A percentile compares a stretch with the other conserved stretches of the same genome.
phyloP scores from a whole-genome alignment of 2,113 vertebrate genomes.

The Hyperopisus bebe region DNA sequence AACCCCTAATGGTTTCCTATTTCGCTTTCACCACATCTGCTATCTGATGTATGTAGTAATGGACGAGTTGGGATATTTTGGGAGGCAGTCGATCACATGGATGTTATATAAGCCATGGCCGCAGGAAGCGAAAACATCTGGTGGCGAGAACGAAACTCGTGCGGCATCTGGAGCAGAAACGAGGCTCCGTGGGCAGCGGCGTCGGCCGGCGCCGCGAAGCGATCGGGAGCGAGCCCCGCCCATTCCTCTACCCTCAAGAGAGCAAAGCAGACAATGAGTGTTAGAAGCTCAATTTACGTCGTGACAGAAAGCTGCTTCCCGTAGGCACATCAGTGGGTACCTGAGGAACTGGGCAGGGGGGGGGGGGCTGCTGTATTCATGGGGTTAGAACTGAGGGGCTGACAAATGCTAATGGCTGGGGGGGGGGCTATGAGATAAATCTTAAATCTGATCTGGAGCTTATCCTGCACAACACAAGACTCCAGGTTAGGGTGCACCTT shows the following conservation, averaged over 20 bases:
- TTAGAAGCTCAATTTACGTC: neutral
- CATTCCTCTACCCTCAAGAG: neutral
- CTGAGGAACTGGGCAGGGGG: neutral
- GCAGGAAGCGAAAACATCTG: constrained; percentile 41
- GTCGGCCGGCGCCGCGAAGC: neutral
- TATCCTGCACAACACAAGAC: neutral
- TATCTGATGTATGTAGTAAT: constrained; percentile 19
- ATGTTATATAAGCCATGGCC: constrained; percentile 32
- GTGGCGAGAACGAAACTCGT: constrained; percentile 28
- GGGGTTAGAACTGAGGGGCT: neutral
- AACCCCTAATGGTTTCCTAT: neutral
- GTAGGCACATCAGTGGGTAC: neutral
- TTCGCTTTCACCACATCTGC: constrained; percentile 34
- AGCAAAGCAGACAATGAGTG: neutral
- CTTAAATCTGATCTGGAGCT: neutral
- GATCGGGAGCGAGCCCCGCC: neutral
- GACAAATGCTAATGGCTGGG: neutral
- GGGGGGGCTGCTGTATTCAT: neutral
- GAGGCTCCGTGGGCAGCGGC: neutral
- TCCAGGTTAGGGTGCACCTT: neutral
- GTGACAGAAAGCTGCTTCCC: neutral
- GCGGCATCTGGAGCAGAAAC: constrained; percentile 21
- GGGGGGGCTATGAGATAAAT: neutral
- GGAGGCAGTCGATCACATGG: constrained; percentile 32
- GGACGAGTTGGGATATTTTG: constrained; percentile 20